Conservation (phyloP, 2,113 vertebrate species). For the Halcyon senegalensis region DNA sequence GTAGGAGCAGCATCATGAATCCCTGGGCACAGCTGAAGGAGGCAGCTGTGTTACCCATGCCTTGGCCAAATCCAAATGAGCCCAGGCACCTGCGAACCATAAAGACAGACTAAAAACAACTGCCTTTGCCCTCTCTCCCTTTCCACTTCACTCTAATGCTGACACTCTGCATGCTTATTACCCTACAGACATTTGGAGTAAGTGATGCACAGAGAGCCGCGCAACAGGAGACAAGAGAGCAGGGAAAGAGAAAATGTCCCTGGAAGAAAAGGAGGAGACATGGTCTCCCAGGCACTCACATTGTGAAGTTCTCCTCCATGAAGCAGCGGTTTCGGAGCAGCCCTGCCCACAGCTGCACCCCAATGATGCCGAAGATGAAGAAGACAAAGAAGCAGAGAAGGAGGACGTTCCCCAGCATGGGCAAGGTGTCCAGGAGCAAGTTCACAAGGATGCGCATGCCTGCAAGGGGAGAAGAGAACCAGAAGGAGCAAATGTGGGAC, state of each 20-base stretch:
- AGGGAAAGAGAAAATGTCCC: not conserved
- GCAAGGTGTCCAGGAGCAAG: conserved; percentile 83
- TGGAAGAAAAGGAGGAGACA: not conserved
- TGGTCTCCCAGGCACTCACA: conserved; percentile 70
- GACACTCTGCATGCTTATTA: fast-evolving
- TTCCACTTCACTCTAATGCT: not conserved
- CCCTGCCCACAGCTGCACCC: conserved; percentile 85
- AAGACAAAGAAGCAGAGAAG: conserved; percentile 87
- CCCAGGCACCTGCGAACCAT: not conserved
- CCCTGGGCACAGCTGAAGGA: not conserved
- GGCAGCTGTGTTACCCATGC: not conserved
- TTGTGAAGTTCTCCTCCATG: conserved; percentile 84
- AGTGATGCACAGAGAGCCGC: not conserved
- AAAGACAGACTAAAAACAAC: not conserved
- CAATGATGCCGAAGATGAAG: conserved; percentile 87
- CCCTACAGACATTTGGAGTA: not conserved
- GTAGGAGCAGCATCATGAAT: not conserved
- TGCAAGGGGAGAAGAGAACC: conserved; percentile 48
- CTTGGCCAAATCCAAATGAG: not conserved
- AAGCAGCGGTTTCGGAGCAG: conserved; percentile 85
- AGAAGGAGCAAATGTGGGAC: not conserved
- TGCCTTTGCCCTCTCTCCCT: not conserved
- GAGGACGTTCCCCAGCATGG: conserved; percentile 84
- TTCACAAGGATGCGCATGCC: conserved; percentile 88
- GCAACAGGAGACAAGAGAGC: not conserved